Conservation (phyloP, 2,113 vertebrate genomes). For the Bubo blakistoni region DNA sequence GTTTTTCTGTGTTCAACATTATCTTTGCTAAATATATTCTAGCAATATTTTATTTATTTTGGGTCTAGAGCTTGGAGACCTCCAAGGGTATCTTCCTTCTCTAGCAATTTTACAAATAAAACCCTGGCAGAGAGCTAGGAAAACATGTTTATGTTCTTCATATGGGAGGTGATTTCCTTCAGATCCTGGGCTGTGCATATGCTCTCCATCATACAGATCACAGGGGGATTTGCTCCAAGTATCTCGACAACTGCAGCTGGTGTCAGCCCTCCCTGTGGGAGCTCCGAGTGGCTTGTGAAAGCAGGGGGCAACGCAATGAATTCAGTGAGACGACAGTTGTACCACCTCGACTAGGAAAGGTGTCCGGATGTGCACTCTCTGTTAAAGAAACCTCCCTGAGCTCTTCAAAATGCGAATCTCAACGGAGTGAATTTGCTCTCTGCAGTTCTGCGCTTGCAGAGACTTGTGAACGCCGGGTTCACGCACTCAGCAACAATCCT, state of each 20-base stretch:
- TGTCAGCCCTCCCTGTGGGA: background rate
- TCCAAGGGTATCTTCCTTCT: background rate
- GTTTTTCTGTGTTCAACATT: background rate
- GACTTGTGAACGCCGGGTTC: background rate
- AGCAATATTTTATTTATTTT: background rate
- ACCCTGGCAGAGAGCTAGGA: background rate
- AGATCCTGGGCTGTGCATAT: background rate
- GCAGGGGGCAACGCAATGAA: fast-evolving
- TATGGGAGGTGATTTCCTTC: background rate
- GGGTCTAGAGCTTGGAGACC: background rate
- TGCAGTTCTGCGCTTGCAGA: background rate
- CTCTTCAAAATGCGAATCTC: fast-evolving
- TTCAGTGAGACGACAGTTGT: background rate
- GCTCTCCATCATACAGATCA: background rate
- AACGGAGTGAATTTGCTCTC: background rate
- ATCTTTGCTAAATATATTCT: background rate
- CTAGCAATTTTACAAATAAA: background rate
- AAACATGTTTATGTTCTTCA: background rate
- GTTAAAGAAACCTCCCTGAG: background rate
- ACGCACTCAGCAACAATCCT: background rate
- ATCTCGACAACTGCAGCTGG: background rate
- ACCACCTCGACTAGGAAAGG: background rate
- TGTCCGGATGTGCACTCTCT: background rate
- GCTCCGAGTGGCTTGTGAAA: background rate
- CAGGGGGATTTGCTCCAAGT: background rate